Evolutionary conservation across 2,797 vertebrate genomes (phyloP).

Genomic region (Ciconia nigra): DNA sequence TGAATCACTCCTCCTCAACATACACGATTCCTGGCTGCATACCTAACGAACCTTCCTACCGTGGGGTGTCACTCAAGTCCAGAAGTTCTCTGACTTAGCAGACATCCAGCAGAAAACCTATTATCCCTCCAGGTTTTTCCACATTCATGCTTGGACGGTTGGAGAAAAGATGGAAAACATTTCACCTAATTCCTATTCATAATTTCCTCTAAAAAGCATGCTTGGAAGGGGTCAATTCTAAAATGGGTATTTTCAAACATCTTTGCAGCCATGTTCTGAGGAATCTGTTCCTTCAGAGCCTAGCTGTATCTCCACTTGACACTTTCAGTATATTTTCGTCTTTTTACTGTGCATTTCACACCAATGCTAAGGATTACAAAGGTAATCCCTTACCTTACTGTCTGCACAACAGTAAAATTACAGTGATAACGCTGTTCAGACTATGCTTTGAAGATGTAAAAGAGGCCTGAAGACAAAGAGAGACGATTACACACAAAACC

Average conservation of each 20-base stretch:
- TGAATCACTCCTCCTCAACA: background rate
- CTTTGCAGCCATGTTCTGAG: background rate
- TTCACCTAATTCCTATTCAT: background rate
- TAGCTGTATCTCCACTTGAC: background rate
- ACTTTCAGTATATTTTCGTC: background rate
- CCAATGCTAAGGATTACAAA: background rate
- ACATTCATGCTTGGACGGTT: background rate
- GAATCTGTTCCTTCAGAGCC: background rate
- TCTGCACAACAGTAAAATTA: background rate
- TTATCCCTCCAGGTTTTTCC: background rate
- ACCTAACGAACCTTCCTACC: background rate
- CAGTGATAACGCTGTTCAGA: background rate
- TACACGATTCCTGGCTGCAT: accelerated
- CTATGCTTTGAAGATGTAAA: slow-evolving; percentile 16
- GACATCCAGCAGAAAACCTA: background rate
- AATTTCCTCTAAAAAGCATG: background rate
- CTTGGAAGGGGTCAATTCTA: background rate
- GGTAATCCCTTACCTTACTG: background rate
- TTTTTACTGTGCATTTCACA: background rate
- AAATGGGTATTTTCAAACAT: background rate
- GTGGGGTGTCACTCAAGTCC: background rate
- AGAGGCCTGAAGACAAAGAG: background rate
- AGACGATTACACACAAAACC: slow-evolving; percentile 22
- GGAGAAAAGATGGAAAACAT: background rate
- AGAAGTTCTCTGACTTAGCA: background rate